A percentile compares a stretch with the other conserved stretches of the same genome.
phyloP scores from a whole-genome alignment of 2,888 invertebrate species.

The Acanthosoma haemorrhoidale region DNA sequence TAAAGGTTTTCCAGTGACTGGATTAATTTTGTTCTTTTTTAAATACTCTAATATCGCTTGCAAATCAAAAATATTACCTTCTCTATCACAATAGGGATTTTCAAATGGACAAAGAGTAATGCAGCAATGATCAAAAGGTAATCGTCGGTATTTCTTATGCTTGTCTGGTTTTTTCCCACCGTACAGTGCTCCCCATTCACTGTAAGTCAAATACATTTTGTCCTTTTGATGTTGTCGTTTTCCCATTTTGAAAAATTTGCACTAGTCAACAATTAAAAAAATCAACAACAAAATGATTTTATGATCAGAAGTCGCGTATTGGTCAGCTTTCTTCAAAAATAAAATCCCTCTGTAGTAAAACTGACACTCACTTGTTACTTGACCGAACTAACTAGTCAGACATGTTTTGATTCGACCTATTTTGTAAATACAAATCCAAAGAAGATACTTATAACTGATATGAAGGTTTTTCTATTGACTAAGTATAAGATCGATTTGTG shows the following conservation, averaged over 20 bases:
- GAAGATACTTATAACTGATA: too few relatives aligned
- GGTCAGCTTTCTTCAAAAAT: too few relatives aligned
- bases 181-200: constrained; percentile 83
- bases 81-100: constrained; percentile 80
- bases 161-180: constrained; percentile 75
- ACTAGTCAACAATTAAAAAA: not conserved
- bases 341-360: too few relatives aligned
- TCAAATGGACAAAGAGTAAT: constrained; percentile 87
- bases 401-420: too few relatives aligned
- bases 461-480: too few relatives aligned
- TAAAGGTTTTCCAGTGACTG: constrained; percentile 83
- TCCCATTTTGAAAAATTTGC: constrained; percentile 28
- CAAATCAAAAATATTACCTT: constrained; percentile 91
- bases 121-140: constrained; percentile 90
- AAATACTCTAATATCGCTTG: constrained; percentile 79
- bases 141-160: constrained; percentile 75
- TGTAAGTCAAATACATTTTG: constrained; percentile 67
- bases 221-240: constrained; percentile 34
- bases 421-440: too few relatives aligned
- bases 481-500: too few relatives aligned
- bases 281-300: too few relatives aligned
- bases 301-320: too few relatives aligned
- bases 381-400: too few relatives aligned
- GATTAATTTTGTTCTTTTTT: constrained; percentile 87
- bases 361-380: too few relatives aligned